These are phyloP conservation scores for Gallinago jamesoni DNA, from an alignment of 2,113 vertebrate species.

Conservation along the genomic window DNA sequence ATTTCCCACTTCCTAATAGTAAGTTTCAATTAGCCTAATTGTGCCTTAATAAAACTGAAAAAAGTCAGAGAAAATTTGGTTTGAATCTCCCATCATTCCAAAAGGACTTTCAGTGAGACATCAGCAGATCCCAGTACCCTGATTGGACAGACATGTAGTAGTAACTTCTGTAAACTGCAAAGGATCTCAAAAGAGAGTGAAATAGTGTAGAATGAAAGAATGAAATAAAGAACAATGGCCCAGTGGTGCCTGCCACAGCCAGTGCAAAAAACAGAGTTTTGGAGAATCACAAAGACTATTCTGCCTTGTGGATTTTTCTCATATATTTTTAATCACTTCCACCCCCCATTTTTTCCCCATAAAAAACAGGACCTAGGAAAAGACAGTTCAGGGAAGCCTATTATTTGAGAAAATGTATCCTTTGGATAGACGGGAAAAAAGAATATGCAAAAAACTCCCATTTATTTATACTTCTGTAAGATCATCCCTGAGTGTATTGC, in stretches of 20 bases:
- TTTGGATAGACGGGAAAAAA: background rate
- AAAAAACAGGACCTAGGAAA: background rate
- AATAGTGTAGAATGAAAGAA: background rate
- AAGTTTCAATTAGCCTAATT: background rate
- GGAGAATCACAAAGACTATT: background rate
- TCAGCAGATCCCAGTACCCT: background rate
- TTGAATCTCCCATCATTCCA: background rate
- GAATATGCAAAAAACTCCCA: background rate
- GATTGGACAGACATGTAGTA: background rate
- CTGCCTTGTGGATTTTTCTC: background rate
- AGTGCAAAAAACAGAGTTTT: background rate
- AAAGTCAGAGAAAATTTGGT: background rate
- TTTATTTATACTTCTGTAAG: background rate
- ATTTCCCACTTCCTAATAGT: background rate
- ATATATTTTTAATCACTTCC: background rate
- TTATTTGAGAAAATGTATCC: background rate
- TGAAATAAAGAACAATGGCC: background rate
- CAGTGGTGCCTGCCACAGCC: background rate
- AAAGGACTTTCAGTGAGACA: background rate
- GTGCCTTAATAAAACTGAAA: background rate
- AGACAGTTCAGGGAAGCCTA: background rate
- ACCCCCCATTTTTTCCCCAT: fast-evolving
- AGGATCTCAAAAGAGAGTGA: background rate
- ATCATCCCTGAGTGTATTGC: background rate
- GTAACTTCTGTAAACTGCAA: background rate